Evolutionary conservation across 2,797 vertebrate species (phyloP).

Genomic region (Mus spretus): DNA sequence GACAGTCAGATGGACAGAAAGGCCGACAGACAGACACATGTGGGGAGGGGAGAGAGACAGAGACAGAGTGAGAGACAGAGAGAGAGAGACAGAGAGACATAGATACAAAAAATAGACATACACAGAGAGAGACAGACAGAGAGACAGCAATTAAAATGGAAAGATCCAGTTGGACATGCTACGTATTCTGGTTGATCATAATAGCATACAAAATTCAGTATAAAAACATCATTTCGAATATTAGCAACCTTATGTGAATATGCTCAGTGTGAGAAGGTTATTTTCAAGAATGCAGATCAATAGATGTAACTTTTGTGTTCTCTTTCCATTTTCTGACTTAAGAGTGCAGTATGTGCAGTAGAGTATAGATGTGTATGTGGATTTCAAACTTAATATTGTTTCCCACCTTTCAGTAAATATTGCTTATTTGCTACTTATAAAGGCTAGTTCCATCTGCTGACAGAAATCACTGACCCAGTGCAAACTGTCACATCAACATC

Average conservation of each 20-base stretch:
- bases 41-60: background rate
- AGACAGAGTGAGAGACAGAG: background rate
- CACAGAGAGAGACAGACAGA: background rate
- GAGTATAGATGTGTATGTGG: background rate
- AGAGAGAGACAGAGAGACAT: too few species aligned
- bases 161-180: background rate
- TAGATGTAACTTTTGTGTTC: background rate
- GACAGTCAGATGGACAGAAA: background rate
- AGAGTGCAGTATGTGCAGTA: background rate
- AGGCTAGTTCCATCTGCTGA: background rate
- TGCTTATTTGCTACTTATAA: background rate
- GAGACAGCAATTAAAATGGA: background rate
- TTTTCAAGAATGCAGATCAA: constrained; percentile 14
- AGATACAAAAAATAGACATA: too few species aligned
- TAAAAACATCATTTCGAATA: background rate
- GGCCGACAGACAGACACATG: background rate
- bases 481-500: background rate
- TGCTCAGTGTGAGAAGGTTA: background rate
- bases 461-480: constrained; percentile 39
- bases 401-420: background rate
- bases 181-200: constrained; percentile 50
- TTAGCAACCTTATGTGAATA: background rate
- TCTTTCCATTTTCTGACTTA: background rate
- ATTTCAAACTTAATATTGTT: background rate
- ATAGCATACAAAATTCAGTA: background rate